Conservation (phyloP, 92 coral and sea anemone genomes). For the Umimayanthus chanpuru region DNA sequence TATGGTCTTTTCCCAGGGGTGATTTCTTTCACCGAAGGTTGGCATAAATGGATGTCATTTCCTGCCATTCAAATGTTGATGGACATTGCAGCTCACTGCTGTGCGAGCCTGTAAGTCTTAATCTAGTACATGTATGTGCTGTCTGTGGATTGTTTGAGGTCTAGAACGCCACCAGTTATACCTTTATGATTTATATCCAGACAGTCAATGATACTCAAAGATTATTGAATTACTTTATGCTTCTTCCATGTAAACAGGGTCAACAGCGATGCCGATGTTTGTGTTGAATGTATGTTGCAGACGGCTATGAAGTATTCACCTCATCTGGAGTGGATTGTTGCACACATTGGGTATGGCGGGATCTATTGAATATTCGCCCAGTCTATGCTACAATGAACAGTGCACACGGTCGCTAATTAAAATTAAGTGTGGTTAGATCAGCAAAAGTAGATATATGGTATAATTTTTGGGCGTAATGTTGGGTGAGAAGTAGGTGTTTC, state of each 20-base stretch:
- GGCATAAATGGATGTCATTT: conserved; percentile 94
- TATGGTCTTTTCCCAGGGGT: conserved; percentile 54
- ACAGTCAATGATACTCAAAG: neutral
- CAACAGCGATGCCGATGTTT: conserved; percentile 76
- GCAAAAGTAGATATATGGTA: too few species aligned
- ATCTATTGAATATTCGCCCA: neutral
- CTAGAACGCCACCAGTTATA: neutral
- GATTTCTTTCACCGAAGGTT: conserved; percentile 89
- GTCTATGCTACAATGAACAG: neutral
- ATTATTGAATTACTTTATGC: neutral
- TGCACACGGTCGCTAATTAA: too few species aligned
- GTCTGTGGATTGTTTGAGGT: neutral
- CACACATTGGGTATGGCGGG: conserved; percentile 81
- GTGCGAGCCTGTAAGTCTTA: conserved; percentile 83
- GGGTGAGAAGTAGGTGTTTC: too few species aligned
- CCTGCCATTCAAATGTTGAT: conserved; percentile 96
- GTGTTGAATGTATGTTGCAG: conserved; percentile 89
- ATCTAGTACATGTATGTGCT: too few species aligned
- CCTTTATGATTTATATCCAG: neutral
- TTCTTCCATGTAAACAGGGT: conserved; percentile 40
- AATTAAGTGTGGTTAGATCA: too few species aligned
- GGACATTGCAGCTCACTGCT: conserved; percentile 92
- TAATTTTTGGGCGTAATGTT: too few species aligned
- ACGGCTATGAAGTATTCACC: conserved; percentile 94
- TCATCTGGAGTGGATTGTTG: conserved; percentile 96